Evolutionary conservation across 2,888 invertebrate genomes (phyloP).

Genomic region (Tenodera sinensis): DNA sequence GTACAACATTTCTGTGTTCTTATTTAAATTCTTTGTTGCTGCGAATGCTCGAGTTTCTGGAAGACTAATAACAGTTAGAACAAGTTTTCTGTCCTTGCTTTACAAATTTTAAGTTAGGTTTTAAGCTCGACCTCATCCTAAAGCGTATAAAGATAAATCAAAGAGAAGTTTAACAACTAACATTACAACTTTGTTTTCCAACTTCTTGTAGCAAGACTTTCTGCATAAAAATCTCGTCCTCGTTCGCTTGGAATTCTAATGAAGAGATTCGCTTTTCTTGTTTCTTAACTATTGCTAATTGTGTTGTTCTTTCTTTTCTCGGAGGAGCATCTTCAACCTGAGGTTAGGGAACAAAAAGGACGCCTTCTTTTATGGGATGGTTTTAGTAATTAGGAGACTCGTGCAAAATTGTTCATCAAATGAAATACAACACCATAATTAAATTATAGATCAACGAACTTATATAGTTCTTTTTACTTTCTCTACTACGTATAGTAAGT

Average conservation of each 20-base stretch:
- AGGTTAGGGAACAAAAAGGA: background rate
- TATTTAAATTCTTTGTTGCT: background rate
- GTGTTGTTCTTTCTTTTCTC: background rate
- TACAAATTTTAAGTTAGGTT: background rate
- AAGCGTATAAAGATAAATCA: background rate
- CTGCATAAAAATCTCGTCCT: background rate
- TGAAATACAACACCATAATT: background rate
- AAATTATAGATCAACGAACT: no score
- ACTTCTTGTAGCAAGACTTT: background rate
- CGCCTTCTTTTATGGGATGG: background rate
- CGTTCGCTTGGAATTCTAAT: background rate
- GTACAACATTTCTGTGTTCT: background rate
- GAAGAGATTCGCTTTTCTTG: background rate
- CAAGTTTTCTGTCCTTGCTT: background rate
- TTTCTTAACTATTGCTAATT: background rate
- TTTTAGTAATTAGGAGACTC: background rate
- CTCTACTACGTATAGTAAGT: no score
- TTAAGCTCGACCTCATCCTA: background rate
- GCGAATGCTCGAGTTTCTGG: background rate
- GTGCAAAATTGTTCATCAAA: background rate
- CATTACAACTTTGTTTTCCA: background rate
- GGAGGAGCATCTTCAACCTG: background rate
- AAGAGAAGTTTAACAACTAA: background rate
- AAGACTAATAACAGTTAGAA: background rate
- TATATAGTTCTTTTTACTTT: no score